Percentiles rank a stretch among this genome's conserved stretches.
Conservation (phyloP, 2,888 invertebrate genomes). For the Mythimna loreyi region DNA sequence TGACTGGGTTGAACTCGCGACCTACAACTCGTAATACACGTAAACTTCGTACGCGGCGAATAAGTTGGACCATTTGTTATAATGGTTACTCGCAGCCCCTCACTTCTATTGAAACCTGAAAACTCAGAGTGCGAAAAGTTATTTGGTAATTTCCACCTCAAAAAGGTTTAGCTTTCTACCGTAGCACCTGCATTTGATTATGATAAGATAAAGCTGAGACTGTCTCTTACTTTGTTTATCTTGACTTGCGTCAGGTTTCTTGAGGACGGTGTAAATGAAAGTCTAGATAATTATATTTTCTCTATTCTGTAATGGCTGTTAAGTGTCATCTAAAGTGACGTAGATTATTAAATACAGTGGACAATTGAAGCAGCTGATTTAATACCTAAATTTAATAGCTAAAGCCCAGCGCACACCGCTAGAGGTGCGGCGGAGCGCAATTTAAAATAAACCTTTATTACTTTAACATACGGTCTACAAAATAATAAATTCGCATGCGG, state of each 20-base stretch:
- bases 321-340: constrained; percentile 12
- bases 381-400: not conserved
- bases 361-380: constrained; percentile 3
- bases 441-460: too few species aligned
- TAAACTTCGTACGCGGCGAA: too few species aligned
- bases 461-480: too few species aligned
- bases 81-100: too few species aligned
- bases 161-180: constrained; percentile 26
- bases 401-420: too few species aligned
- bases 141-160: not conserved
- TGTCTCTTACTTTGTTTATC: constrained; percentile 45
- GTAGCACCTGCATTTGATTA: constrained; percentile 35
- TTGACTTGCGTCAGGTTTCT: constrained; percentile 27
- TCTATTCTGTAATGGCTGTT: constrained; percentile 21
- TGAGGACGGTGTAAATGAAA: constrained; percentile 24
- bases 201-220: constrained; percentile 36
- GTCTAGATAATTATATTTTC: constrained; percentile 33
- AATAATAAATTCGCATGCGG: too few species aligned
- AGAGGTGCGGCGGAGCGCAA: too few species aligned
- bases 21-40: too few species aligned
- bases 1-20: too few species aligned
- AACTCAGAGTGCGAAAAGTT: too few species aligned
- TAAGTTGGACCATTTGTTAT: too few species aligned
- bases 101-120: too few species aligned
- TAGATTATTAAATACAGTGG: constrained; percentile 28